Base-by-base conservation (phyloP, 2,888 invertebrate species). In the Panzeria rudis region DNA sequence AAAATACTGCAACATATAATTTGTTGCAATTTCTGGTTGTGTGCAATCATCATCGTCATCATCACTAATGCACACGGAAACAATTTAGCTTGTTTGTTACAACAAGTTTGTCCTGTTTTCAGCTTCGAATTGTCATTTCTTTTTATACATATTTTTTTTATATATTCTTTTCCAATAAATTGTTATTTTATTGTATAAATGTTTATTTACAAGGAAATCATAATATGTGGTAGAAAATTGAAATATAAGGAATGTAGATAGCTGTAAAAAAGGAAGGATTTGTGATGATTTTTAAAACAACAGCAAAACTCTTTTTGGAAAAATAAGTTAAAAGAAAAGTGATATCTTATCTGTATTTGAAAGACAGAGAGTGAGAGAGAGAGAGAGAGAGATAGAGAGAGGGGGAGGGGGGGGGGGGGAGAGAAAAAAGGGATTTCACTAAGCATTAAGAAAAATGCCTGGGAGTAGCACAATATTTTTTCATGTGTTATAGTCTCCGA, bases 41-140 rank as follows among this genome's bases (percentile, higher is more conserved):
- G 38, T 44, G 38, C 47, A 54, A 29, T 41, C 76, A 66, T 76
- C 54, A 73, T 47, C 61, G n/a, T 38, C 75, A 66, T 76, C 54
- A 73, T 61, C 62, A 50, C 41, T 15, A 72, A 35, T 50, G 20
- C 38, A 23, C 54, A 69, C 59, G 79, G 79, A 84, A 84, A 47
- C 64, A 75, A 84, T 84, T 79, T 79, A 61, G 20, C 35, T 41
- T 62, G 64, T 71, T 79, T 69, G 75, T 75, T 75, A 71, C 66
- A 61, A 9, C 0, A 23, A 15, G 15, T 20, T 50, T 32, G 44
- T 78, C 73, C 73, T 59, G 61, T 38, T 56, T 56, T 35, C 23
- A 69, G 17, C 15, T 62, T 35, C 5, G 29, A 41, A 29, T 38
- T 71, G 35, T 54, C 11, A 44, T 52, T 52, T 11, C n/a, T n/a